Percentiles rank a stretch among this genome's conserved stretches.
Evolutionary conservation across 2,888 invertebrate species (phyloP).

Genomic region (Zootermopsis nevadensis): DNA sequence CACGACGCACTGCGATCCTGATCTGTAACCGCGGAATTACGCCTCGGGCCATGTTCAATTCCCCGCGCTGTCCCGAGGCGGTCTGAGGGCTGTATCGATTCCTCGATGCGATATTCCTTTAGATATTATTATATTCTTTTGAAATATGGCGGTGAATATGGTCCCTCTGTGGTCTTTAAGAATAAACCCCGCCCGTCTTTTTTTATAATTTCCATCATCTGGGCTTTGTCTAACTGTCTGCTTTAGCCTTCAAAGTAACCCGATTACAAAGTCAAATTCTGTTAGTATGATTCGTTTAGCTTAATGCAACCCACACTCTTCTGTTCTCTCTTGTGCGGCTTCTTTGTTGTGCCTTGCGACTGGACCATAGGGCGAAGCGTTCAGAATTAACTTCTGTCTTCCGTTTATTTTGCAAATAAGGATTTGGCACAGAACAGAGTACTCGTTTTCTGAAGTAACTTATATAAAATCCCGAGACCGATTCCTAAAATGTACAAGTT

Average conservation of each 20-base stretch:
- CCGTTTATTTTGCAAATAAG: too few relatives aligned
- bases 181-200: neutral
- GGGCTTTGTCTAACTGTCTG: slow-evolving; percentile 10
- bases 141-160: neutral
- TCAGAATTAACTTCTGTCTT: neutral
- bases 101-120: neutral
- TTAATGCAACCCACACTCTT: neutral
- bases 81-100: neutral
- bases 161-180: neutral
- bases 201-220: neutral
- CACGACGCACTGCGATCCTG: too few relatives aligned
- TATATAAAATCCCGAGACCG: too few relatives aligned
- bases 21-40: neutral
- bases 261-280: slow-evolving; percentile 38
- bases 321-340: neutral
- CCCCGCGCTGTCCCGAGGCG: neutral
- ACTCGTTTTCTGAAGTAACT: too few relatives aligned
- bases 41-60: neutral
- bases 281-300: slow-evolving; percentile 36
- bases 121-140: neutral
- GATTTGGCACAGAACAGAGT: too few relatives aligned
- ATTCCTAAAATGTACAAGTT: too few relatives aligned
- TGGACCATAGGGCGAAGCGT: neutral
- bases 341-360: neutral
- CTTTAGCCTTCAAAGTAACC: slow-evolving; percentile 2